Percentiles rank a stretch among this genome's conserved stretches.
Evolutionary conservation across 2,888 invertebrate species (phyloP).

Genomic region (Rhaphigaster nebulosa): DNA sequence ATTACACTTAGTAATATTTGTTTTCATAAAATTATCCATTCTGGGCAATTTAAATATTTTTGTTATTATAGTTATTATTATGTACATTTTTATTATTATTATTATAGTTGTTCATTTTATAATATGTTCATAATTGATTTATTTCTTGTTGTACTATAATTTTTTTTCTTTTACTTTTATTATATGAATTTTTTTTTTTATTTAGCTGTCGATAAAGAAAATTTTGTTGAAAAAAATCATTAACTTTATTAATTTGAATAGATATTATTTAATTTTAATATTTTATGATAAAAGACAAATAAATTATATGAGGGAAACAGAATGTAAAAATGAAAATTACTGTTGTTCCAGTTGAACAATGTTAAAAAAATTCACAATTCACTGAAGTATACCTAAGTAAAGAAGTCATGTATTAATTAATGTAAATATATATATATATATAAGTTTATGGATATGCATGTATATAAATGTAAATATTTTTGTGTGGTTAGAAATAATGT

Average conservation of each 20-base stretch:
- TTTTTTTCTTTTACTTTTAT: not conserved
- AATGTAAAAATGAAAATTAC: not conserved
- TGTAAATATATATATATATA: not conserved
- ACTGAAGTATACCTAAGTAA: not conserved
- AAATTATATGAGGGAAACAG: too few relatives aligned
- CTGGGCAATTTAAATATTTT: not conserved
- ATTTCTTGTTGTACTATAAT: not conserved
- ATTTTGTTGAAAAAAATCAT: not conserved
- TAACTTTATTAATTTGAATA: not conserved
- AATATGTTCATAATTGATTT: not conserved
- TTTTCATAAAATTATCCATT: not conserved
- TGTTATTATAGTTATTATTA: too few relatives aligned
- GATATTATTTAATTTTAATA: not conserved
- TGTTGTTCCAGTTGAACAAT: not conserved
- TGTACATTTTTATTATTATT: too few relatives aligned
- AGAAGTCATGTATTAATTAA: not conserved
- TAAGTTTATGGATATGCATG: not conserved
- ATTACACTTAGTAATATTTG: not conserved
- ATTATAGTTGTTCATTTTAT: not conserved
- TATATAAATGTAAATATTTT: not conserved
- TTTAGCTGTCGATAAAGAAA: not conserved
- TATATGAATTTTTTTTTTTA: too few relatives aligned
- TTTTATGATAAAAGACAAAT: not conserved
- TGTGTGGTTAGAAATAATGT: not conserved
- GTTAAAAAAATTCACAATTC: not conserved